Evolutionary conservation across 2,113 vertebrate genomes (phyloP).

Genomic region (Tautogolabrus adspersus): DNA sequence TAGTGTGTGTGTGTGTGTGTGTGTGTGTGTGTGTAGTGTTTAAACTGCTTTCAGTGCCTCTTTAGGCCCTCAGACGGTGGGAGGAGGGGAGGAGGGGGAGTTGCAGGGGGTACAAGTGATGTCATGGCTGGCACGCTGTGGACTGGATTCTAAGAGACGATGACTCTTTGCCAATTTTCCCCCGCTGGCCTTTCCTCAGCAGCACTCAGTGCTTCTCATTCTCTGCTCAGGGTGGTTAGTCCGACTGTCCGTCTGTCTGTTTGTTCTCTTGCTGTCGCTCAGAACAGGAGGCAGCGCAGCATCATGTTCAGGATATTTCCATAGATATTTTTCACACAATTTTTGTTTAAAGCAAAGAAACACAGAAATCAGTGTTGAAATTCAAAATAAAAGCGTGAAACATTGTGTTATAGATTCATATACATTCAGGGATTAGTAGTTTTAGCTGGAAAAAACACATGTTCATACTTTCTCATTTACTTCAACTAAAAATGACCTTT

Average conservation of each 20-base stretch:
- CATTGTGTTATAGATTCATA: no score
- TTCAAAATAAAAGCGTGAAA: no score
- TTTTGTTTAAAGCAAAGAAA: no score
- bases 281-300: no score
- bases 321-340: no score
- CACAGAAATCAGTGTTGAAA: no score
- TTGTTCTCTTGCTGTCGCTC: neutral
- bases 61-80: conserved; percentile 14
- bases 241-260: neutral
- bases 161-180: conserved; percentile 63
- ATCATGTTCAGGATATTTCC: no score
- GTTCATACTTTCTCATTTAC: no score
- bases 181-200: conserved; percentile 52
- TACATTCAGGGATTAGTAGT: no score
- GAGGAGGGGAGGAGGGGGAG: neutral
- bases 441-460: no score
- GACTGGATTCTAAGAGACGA: conserved; percentile 64
- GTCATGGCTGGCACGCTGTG: conserved; percentile 70
- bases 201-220: conserved; percentile 6
- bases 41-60: conserved; percentile 36
- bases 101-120: conserved; percentile 55
- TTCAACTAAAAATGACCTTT: no score
- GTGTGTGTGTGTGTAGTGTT: conserved; percentile 20
- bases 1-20: conserved; percentile 22
- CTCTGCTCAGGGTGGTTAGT: conserved; percentile 42